phyloP scores from a whole-genome alignment of 2,888 invertebrate genomes.

The Charanyca ferruginea region DNA sequence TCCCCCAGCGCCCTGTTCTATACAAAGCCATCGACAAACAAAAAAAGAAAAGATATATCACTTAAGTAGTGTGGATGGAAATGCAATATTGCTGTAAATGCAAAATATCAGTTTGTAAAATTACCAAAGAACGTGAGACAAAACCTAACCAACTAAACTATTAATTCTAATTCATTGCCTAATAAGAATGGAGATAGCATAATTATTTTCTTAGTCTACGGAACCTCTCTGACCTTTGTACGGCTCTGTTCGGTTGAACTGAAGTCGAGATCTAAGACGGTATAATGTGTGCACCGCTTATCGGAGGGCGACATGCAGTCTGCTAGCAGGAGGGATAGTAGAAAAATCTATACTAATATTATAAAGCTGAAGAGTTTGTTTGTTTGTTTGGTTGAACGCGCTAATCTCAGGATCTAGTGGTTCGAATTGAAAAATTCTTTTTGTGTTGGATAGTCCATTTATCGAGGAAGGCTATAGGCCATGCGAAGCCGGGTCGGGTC shows the following conservation, averaged over 20 bases:
- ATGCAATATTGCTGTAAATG: no score
- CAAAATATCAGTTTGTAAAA: background rate
- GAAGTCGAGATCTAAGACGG: conserved; percentile 74
- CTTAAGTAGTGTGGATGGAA: no score
- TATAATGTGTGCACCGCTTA: conserved; percentile 87
- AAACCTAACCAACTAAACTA: conserved; percentile 14
- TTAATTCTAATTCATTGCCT: conserved; percentile 43
- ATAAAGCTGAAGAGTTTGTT: no score
- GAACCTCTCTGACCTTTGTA: conserved; percentile 62
- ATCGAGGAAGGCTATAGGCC: no score
- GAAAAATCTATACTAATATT: conserved; percentile 9
- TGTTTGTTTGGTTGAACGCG: no score
- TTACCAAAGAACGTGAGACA: conserved; percentile 2
- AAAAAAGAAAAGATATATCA: no score
- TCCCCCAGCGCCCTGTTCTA: no score
- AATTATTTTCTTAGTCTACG: conserved; percentile 37
- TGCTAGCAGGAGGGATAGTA: conserved; percentile 53
- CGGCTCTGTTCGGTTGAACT: conserved; percentile 46
- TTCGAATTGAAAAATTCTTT: no score
- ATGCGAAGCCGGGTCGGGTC: no score
- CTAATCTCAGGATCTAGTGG: no score
- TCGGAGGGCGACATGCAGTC: conserved; percentile 81
- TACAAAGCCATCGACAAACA: no score
- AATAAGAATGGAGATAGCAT: conserved; percentile 42
- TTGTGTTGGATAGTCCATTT: no score